A percentile compares a stretch with the other conserved stretches of the same genome.
These are phyloP conservation scores for Lithobius niger DNA, from an alignment of 1,140 invertebrate genomes.

Conservation along the genomic window DNA sequence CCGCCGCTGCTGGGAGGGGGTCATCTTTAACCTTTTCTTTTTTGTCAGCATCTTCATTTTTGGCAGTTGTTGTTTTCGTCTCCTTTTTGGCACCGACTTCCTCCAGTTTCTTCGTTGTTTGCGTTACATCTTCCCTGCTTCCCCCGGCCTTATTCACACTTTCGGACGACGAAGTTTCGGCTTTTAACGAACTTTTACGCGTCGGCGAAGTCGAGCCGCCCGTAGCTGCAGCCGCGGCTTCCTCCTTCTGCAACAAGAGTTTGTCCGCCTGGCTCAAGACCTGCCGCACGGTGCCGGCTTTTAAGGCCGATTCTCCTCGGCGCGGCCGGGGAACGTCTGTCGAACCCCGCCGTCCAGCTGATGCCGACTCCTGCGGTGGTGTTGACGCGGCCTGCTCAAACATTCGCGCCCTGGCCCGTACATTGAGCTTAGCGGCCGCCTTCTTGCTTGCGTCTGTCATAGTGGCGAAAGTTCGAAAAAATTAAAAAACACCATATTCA, in stretches of 20 bases:
- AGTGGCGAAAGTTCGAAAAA: too few relatives aligned
- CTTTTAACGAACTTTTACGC: not conserved
- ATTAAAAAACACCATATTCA: too few relatives aligned
- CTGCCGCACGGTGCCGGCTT: not conserved
- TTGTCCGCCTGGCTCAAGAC: not conserved
- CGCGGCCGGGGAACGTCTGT: not conserved
- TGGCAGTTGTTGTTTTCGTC: not conserved
- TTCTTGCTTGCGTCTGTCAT: too few relatives aligned
- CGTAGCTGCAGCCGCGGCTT: not conserved
- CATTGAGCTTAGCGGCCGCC: too few relatives aligned
- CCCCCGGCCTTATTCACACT: not conserved
- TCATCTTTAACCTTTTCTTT: not conserved
- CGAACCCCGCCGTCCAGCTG: not conserved
- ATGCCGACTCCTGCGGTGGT: not conserved
- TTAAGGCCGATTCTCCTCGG: not conserved
- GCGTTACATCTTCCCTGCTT: not conserved
- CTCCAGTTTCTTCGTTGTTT: not conserved
- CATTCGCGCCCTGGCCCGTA: conserved; percentile 1
- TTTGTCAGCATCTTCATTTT: not conserved
- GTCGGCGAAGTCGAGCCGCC: not conserved
- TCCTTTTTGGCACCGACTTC: not conserved
- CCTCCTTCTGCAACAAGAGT: too few relatives aligned
- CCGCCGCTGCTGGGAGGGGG: not conserved
- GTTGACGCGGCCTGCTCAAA: conserved; percentile 5
- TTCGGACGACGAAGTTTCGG: not conserved